phyloP scores from a whole-genome alignment of 2,113 vertebrate species.

The Protobothrops flavoviridis region DNA sequence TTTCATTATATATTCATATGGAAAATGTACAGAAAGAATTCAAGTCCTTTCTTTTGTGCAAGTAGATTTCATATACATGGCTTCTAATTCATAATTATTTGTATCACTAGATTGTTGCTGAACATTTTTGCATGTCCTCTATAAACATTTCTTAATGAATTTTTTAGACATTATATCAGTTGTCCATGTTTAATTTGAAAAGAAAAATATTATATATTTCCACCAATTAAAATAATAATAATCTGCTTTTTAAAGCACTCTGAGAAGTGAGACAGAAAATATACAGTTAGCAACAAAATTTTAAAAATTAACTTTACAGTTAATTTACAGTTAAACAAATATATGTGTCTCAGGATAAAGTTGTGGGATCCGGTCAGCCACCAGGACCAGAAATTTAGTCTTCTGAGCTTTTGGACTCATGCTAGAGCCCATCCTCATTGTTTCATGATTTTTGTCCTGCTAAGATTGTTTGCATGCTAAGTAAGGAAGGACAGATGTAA shows the following conservation, averaged over 20 bases:
- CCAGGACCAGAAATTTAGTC: too few species aligned
- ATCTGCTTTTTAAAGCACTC: not conserved
- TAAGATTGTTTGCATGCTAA: not conserved
- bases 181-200: not conserved
- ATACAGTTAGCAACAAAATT: not conserved
- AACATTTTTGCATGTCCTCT: not conserved
- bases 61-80: not conserved
- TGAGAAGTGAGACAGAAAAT: not conserved
- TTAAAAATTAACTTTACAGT: not conserved
- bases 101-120: not conserved
- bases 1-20: not conserved
- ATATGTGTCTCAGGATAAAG: too few species aligned
- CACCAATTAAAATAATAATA: not conserved
- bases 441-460: not conserved
- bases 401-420: too few species aligned
- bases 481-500: not conserved
- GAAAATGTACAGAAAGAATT: not conserved
- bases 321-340: too few species aligned
- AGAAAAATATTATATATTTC: not conserved
- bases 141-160: not conserved
- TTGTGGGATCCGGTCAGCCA: too few species aligned
- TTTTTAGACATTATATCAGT: not conserved
- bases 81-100: not conserved
- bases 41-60: not conserved
- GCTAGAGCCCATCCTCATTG: too few species aligned